Evolutionary conservation across 2,113 vertebrate genomes (phyloP).

Genomic region (Fulmarus glacialis): DNA sequence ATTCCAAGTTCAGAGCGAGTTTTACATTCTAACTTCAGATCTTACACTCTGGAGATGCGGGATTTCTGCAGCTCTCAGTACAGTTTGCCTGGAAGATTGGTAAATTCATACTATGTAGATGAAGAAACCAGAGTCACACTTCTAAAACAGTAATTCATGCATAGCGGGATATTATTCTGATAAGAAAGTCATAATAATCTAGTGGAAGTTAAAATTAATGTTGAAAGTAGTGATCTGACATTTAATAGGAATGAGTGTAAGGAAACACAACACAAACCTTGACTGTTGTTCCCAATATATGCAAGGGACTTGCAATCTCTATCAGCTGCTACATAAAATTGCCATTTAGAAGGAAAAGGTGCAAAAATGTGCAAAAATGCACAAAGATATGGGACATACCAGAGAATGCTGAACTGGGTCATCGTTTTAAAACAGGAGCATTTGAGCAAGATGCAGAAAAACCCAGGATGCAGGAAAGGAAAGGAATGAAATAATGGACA

Average conservation of each 20-base stretch:
- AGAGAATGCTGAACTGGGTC: neutral
- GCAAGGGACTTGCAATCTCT: neutral
- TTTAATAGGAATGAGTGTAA: neutral
- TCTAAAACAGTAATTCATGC: neutral
- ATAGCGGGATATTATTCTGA: neutral
- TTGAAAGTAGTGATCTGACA: neutral
- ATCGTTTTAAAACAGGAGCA: neutral
- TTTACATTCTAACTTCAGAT: constrained; percentile 18
- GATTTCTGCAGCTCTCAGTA: neutral
- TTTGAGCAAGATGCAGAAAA: neutral
- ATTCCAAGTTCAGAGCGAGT: constrained; percentile 27
- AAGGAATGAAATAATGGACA: neutral
- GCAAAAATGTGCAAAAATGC: neutral
- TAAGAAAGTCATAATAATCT: neutral
- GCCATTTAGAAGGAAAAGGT: neutral
- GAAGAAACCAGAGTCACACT: neutral
- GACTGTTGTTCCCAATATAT: neutral
- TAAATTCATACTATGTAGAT: neutral
- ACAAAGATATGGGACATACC: neutral
- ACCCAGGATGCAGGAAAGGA: neutral
- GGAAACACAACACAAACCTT: neutral
- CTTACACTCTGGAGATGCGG: neutral
- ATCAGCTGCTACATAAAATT: neutral
- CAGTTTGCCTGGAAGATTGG: constrained; percentile 18
- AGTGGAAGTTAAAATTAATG: constrained; percentile 9